A percentile compares a stretch with the other conserved stretches of the same genome.
These are phyloP conservation scores for Danio rerio DNA, from an alignment of 2,113 vertebrate species.

Conservation along the genomic window GRCz12tu NC_133180.1:47378001-47378500, in stretches of 20 bases:
- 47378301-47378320: neutral
- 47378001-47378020: too few species aligned
- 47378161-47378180: neutral
- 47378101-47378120: too few species aligned
- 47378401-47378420: neutral
- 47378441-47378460: neutral
- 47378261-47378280: neutral
- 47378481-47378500: neutral
- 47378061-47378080: too few species aligned
- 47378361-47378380: neutral
- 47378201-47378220: neutral
- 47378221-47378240: neutral
- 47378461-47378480: constrained; percentile 17
- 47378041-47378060: neutral
- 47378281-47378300: neutral
- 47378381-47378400: neutral
- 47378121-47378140: too few species aligned
- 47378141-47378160: neutral
- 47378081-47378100: too few species aligned
- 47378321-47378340: neutral
- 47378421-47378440: neutral
- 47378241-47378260: neutral
- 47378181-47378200: neutral
- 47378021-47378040: neutral
- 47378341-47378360: neutral